Base-by-base conservation (phyloP, 2,888 invertebrate species). In the Eustalomyia histrio region DNA sequence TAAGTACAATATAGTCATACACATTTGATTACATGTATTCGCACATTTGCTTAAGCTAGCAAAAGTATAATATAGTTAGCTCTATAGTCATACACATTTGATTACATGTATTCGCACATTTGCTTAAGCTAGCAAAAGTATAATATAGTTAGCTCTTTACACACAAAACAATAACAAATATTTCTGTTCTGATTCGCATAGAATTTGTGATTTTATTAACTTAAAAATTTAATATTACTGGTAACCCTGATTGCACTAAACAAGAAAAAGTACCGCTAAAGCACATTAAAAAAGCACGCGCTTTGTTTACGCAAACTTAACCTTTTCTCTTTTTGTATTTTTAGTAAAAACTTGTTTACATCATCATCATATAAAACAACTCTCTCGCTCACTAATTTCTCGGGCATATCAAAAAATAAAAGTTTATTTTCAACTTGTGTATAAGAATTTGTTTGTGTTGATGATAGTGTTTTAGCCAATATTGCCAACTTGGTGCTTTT, bases 181-280 rank as follows among this genome's bases (percentile, higher is more conserved):
- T n/a, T n/a, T n/a, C n/a, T 47, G 43, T 39, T 12, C 43, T 47
- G n/a, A 6, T n/a, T n/a, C n/a, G 10, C 7, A 29, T 29, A 6
- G 2, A n/a, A 12, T 43, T 43, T 43, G 43, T 2, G 9, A 43
- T 43, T 43, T 47, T 1, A 2, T n/a, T n/a, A 4, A 47, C 14
- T 39, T 39, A 12, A 39, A 39, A 39, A 12, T 0, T n/a, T n/a
- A 47, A 3, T 0, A n/a, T 12, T n/a, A 12, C n/a, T 61, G 79
- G 79, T 50, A 79, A 76, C 67, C n/a, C 67, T n/a, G 4, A 47
- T 43, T 64, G 21, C 65, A 65, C 16, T 65, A 17, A 33, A 61
- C 21, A n/a, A 63, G 58, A 73, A 76, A 79, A 81, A 81, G 76
- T 76, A 81, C 80, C 78, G 78, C 74, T 78, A 74, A 64, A 73